Base-by-base conservation (phyloP, 2,888 invertebrate species). In the Nudaria mundana region DNA sequence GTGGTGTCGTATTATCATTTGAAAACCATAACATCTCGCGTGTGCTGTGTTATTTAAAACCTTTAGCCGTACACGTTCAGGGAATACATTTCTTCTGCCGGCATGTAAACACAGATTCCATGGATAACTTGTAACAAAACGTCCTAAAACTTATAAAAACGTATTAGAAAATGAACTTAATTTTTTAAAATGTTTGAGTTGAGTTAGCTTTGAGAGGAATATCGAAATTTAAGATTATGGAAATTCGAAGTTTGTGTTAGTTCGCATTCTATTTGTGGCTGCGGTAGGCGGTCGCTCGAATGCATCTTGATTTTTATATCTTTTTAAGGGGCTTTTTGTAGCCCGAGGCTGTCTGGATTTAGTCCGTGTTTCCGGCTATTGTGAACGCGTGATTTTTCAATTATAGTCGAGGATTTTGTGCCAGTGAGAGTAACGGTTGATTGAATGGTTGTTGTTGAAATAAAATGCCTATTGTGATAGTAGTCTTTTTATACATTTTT, bases 211-310 rank as follows among this genome's bases (percentile, higher is more conserved):
- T 48, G 25, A 2, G 6, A 4, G 1, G 54, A 11, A 2, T 16
- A 2, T 51, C 34, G 12, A 10, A 8, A 8, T 35, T 11, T 33
- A 11, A 13, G 23, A 15, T 61, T 35, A 41, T 47, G 16, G 24
- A 11, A 30, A 13, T 25, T 15, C 14, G 14, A 32, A 35, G 38
- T 42, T 62, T 45, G 46, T 57, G 51, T 65, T 58, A 51, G 55
- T 62, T 73, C 62, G 60, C 76, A 53, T 63, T 85, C 76, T 87
- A 87, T 87, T 87, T 87, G 81, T 85, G 83, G 76, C 84, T 86
- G 86, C 83, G 87, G 87, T 87, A 87, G 87, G 87, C 87, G 87
- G 87, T 78, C 76, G 82, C 75, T 81, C 75, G 71, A 74, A 75
- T 81, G 80, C 72, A 74, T 65, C 70, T 67, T 61, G 65, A 53